phyloP scores from a whole-genome alignment of 2,888 invertebrate genomes.

The Eledone cirrhosa region DNA sequence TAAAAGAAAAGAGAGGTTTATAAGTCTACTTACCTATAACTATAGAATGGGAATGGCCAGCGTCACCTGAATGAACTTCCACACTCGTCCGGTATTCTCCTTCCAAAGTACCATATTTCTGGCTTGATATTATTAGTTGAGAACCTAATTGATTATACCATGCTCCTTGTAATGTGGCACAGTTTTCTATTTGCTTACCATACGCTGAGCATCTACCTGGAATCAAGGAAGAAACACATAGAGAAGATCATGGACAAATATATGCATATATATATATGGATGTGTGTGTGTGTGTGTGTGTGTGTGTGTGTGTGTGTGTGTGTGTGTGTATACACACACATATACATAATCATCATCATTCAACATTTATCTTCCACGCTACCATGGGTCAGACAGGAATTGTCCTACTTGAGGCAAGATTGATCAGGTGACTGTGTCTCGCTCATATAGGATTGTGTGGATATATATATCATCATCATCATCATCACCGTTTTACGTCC shows the following conservation, averaged over 20 bases:
- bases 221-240: background rate
- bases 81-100: constrained; percentile 26
- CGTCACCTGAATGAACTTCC: constrained; percentile 3
- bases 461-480: no score
- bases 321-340: no score
- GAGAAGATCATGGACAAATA: background rate
- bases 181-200: constrained; percentile 25
- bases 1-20: no score
- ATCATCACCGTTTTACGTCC: no score
- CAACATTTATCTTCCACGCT: no score
- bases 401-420: no score
- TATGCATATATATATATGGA: background rate
- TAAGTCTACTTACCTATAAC: constrained; percentile 14
- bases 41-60: constrained; percentile 22
- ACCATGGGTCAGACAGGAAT: no score
- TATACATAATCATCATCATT: no score
- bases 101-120: constrained; percentile 15
- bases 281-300: no score
- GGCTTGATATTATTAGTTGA: constrained; percentile 4
- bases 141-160: constrained; percentile 27
- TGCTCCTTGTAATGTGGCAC: constrained; percentile 16
- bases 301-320: no score
- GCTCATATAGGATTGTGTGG: no score
- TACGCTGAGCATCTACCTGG: constrained; percentile 8
- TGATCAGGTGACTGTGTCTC: no score